These are phyloP conservation scores for Pteropus alecto DNA, from an alignment of 2,113 vertebrate species.

Conservation along the genomic window DNA sequence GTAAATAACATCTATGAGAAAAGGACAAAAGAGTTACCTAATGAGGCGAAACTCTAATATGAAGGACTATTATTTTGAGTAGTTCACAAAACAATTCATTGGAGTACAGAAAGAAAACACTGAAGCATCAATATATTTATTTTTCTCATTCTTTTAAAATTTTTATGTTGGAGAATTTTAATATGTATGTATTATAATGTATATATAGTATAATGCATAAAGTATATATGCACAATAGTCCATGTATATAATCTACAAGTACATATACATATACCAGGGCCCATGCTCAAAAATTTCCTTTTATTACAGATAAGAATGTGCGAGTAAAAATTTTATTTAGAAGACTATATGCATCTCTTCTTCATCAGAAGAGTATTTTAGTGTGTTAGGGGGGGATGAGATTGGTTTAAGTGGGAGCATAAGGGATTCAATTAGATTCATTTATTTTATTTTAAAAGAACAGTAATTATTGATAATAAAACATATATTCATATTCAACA, in stretches of 20 bases:
- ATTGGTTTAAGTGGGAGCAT: background rate
- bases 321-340: background rate
- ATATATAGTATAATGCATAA: background rate
- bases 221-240: background rate
- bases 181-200: background rate
- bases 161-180: constrained; percentile 5
- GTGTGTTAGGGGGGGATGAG: background rate
- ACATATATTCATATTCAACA: constrained; percentile 12
- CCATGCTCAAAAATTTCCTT: background rate
- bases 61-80: constrained; percentile 28
- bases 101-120: background rate
- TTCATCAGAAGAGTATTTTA: background rate
- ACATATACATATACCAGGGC: background rate
- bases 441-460: constrained; percentile 46
- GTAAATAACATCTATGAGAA: background rate
- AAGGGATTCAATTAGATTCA: background rate
- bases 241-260: background rate
- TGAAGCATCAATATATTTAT: background rate
- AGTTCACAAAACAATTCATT: constrained; percentile 14
- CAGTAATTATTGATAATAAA: background rate
- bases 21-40: background rate
- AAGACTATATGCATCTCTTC: background rate
- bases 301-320: constrained; percentile 16
- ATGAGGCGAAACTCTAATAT: background rate
- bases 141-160: constrained; percentile 6